Conservation (phyloP, 2,888 invertebrate genomes). For the Aproaerema taeniolella region DNA sequence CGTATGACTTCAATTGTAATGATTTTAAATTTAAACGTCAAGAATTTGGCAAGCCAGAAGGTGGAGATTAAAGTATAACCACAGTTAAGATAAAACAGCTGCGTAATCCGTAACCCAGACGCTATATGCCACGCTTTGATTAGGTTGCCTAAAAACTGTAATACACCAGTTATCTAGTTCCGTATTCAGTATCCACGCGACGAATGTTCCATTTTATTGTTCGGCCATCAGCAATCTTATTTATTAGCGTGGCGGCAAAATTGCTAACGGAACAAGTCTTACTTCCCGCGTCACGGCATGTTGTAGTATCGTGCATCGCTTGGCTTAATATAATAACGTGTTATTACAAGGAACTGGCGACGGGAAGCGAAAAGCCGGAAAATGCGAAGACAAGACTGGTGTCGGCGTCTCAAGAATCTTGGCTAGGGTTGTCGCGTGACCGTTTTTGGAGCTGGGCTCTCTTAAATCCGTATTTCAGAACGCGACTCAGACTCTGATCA, state of each 20-base stretch:
- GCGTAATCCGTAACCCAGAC: too few species aligned
- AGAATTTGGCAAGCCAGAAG: too few species aligned
- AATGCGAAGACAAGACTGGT: constrained; percentile 2
- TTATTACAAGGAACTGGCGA: constrained; percentile 52
- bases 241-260: constrained; percentile 26
- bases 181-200: not conserved
- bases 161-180: not conserved
- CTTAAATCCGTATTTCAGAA: too few species aligned
- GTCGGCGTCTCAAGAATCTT: constrained; percentile 6
- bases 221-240: constrained; percentile 6
- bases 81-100: too few species aligned
- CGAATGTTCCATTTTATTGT: not conserved
- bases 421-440: constrained; percentile 15
- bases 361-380: constrained; percentile 43
- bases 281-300: constrained; percentile 31
- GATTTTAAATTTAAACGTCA: too few species aligned
- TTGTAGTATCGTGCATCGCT: constrained; percentile 29
- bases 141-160: not conserved
- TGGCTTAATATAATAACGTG: constrained; percentile 36
- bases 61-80: too few species aligned
- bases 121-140: too few species aligned
- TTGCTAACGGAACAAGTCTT: constrained; percentile 34
- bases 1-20: too few species aligned
- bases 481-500: too few species aligned
- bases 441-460: too few species aligned